Base-by-base conservation (phyloP, 2,888 invertebrate genomes). In the Antheraea yamamai region DNA sequence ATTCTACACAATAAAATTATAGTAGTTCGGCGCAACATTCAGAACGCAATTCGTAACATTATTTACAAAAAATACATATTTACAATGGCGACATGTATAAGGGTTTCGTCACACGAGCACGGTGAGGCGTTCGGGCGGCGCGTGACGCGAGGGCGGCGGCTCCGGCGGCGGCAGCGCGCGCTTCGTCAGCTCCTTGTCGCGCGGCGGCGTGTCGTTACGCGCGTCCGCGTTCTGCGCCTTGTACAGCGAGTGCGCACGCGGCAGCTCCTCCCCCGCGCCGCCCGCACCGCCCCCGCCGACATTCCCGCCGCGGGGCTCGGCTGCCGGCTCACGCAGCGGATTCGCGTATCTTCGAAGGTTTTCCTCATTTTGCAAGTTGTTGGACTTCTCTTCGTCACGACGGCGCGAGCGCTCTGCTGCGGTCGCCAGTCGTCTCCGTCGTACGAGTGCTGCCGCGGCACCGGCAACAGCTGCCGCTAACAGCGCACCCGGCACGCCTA, bases 331-430 rank as follows among this genome's bases (percentile, higher is more conserved):
- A 85, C 97, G 97, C 76, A 98, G 92, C 7, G 97, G 97, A 92
- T 98, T 98, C 72, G 97, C 96, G 91, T 97, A 97, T 79, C 98
- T 96, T 74, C 98, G 96, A 76, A 98, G 95, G 88, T 98, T 98
- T 91, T 98, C 98, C 88, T 98, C 98, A 89, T 98, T 98, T 91
- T 98, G 98, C 76, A 98, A 92, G 90, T 98, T 98, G 90, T 98
- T 98, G 4, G 98, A 97, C 89, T 98, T 98, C 86, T 98, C 98
- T 86, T 98, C 98, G 86, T 97, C 97, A 85, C 97, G 96, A 84
- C 96, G 96, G 64, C 94, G 92, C 81, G 96, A 91, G 80, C 96
- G 96, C 89, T 96, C 96, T 77, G 94, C 96, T 85, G 96, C 96
- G 76, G 94, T 85, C 70, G 85, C 86, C 23, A 82, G 84, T 74